Percentiles rank a stretch among this genome's conserved stretches.
phyloP scores from a whole-genome alignment of 2,888 invertebrate species.

The Epiblema foenella region DNA sequence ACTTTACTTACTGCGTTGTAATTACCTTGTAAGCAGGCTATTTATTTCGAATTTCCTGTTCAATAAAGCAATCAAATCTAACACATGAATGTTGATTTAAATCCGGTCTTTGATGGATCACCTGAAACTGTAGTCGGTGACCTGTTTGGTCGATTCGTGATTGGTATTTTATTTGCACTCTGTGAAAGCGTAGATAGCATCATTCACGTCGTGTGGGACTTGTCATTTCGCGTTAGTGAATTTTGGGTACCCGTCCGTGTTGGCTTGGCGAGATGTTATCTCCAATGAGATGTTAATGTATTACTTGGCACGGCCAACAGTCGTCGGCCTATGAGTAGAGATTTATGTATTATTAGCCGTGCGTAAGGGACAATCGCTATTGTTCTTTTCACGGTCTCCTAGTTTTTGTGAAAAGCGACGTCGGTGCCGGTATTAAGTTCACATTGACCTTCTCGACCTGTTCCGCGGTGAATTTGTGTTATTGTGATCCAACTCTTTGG shows the following conservation, averaged over 20 bases:
- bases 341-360: slow-evolving; percentile 69
- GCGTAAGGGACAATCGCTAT: slow-evolving; percentile 58
- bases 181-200: slow-evolving; percentile 49
- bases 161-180: slow-evolving; percentile 47
- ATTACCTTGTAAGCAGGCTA: slow-evolving; percentile 25
- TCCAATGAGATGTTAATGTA: slow-evolving; percentile 79
- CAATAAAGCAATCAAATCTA: slow-evolving; percentile 44
- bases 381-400: slow-evolving; percentile 60
- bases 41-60: slow-evolving; percentile 41
- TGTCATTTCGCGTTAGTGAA: slow-evolving; percentile 55
- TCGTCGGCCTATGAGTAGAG: slow-evolving; percentile 69
- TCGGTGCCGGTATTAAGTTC: slow-evolving; percentile 53
- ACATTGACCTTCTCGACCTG: slow-evolving; percentile 58
- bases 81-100: slow-evolving; percentile 48
- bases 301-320: slow-evolving; percentile 74
- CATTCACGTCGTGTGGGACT: slow-evolving; percentile 55
- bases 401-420: slow-evolving; percentile 56
- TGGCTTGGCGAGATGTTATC: slow-evolving; percentile 73
- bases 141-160: slow-evolving; percentile 19
- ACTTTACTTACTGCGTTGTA: slow-evolving; percentile 1
- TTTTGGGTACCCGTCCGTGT: slow-evolving; percentile 55
- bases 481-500: slow-evolving; percentile 48
- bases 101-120: slow-evolving; percentile 56
- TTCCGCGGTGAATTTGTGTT: slow-evolving; percentile 41
- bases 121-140: slow-evolving; percentile 34